Percentiles rank a stretch among this genome's conserved stretches.
phyloP scores from a whole-genome alignment of 2,888 invertebrate genomes.

The Sycophila texana region DNA sequence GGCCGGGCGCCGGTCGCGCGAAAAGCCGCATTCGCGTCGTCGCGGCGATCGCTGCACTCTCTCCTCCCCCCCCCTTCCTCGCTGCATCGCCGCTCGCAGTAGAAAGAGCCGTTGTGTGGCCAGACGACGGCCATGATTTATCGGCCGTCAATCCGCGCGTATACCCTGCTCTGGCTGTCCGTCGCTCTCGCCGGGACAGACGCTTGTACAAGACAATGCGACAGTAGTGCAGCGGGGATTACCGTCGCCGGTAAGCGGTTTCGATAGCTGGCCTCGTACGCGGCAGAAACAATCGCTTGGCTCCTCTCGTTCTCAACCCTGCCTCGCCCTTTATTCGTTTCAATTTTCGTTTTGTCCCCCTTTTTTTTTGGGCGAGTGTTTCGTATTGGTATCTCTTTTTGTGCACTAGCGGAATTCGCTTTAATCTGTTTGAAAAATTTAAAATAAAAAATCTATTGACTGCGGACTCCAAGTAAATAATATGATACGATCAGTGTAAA shows the following conservation, averaged over 20 bases:
- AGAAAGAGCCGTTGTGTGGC: constrained; percentile 50
- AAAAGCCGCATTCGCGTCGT: no score
- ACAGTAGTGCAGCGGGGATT: constrained; percentile 37
- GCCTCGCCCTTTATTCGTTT: background rate
- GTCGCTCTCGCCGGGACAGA: background rate
- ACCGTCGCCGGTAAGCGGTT: constrained; percentile 34
- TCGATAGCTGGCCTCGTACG: constrained; percentile 22
- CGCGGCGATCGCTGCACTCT: no score
- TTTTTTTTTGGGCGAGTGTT: background rate
- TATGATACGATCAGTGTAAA: no score
- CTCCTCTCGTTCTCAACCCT: background rate
- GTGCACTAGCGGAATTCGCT: no score
- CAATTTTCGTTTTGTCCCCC: background rate
- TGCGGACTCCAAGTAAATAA: no score
- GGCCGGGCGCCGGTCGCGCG: no score
- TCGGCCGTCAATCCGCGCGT: background rate
- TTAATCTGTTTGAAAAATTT: no score
- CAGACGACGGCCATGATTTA: constrained; percentile 40
- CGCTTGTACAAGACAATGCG: constrained; percentile 34
- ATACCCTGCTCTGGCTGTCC: background rate
- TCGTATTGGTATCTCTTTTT: background rate
- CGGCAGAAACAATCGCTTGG: constrained; percentile 22
- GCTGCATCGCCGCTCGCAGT: constrained; percentile 31
- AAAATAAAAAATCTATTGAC: no score
- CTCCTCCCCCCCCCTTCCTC: no score